phyloP scores from a whole-genome alignment of 2,113 vertebrate species.

The Turnix velox region DNA sequence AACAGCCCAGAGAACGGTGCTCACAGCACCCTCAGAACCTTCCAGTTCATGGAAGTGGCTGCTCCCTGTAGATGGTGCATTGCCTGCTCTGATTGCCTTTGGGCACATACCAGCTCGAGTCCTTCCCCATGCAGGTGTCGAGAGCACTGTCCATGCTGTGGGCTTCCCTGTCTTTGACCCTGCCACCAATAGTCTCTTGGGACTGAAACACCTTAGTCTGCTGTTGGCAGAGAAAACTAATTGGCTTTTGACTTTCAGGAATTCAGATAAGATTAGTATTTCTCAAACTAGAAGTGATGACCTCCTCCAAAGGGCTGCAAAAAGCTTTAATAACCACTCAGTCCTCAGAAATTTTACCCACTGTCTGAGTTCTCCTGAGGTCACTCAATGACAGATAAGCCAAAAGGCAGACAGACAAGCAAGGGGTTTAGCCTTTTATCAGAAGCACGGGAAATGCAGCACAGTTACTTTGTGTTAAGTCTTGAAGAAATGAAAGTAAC shows the following conservation, averaged over 20 bases:
- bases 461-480: neutral
- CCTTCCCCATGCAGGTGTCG: neutral
- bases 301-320: neutral
- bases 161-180: neutral
- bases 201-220: neutral
- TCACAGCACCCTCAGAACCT: neutral
- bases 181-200: neutral
- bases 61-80: neutral
- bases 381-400: neutral
- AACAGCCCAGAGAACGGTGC: neutral
- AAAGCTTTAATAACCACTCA: neutral
- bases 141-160: neutral
- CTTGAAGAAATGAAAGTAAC: conserved; percentile 24
- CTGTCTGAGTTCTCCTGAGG: neutral
- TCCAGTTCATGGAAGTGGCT: neutral
- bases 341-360: neutral
- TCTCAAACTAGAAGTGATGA: neutral
- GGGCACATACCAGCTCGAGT: fast-evolving
- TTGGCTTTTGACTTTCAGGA: neutral
- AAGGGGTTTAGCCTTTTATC: neutral
- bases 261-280: neutral
- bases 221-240: neutral
- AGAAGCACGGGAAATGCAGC: conserved; percentile 17
- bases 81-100: neutral
- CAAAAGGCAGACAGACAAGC: neutral